A percentile compares a stretch with the other conserved stretches of the same genome.
Evolutionary conservation across 2,797 vertebrate species (phyloP).

Genomic region (Tangara arthus): DNA sequence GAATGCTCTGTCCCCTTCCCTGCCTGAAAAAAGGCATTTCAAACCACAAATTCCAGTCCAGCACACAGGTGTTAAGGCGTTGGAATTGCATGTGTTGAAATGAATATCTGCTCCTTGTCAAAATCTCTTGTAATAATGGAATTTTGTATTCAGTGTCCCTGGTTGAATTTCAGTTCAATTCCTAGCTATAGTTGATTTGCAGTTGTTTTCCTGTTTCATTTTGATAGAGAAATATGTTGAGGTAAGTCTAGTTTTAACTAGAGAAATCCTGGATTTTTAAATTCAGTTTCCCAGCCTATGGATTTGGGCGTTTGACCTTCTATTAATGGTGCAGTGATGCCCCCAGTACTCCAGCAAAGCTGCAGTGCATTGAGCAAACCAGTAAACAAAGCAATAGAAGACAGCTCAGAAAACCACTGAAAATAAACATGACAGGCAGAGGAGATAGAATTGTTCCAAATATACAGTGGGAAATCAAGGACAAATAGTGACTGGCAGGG

Average conservation of each 20-base stretch:
- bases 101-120: not conserved
- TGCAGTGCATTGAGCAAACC: not conserved
- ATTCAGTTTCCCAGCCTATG: not conserved
- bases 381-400: not conserved
- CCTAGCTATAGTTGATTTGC: not conserved
- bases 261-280: not conserved
- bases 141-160: not conserved
- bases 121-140: not conserved
- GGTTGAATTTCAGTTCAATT: not conserved
- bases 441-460: not conserved
- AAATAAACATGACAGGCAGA: not conserved
- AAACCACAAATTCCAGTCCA: not conserved
- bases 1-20: not conserved
- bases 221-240: not conserved
- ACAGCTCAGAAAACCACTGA: not conserved
- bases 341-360: not conserved
- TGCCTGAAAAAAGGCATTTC: not conserved
- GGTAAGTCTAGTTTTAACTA: not conserved
- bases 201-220: not conserved
- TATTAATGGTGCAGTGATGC: not conserved
- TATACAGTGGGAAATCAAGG: not conserved
- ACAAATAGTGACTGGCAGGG: not conserved
- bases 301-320: not conserved
- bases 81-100: not conserved
- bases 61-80: not conserved